These are phyloP conservation scores for Coregonus sp. DNA, from an alignment of 2,797 vertebrate genomes.

Conservation along the genomic window DNA sequence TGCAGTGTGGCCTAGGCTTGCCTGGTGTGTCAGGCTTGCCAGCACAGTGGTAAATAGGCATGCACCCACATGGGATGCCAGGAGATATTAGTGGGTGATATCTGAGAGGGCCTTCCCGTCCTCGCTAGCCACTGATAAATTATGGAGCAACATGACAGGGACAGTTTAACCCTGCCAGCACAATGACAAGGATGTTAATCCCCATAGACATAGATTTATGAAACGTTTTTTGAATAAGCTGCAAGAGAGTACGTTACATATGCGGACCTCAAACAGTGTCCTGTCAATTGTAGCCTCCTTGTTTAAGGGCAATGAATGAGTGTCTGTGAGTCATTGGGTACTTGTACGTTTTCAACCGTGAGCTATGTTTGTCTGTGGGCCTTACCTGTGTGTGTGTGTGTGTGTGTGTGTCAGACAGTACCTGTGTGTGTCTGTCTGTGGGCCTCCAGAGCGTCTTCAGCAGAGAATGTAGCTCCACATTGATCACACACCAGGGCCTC, in stretches of 20 bases:
- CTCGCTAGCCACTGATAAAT: conserved; percentile 63
- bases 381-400: conserved; percentile 39
- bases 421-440: conserved; percentile 96
- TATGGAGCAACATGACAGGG: conserved; percentile 71
- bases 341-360: background rate
- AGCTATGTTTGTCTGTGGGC: background rate
- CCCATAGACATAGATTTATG: background rate
- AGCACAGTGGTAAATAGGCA: conserved; percentile 52
- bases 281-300: background rate
- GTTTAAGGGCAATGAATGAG: background rate
- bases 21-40: conserved; percentile 3
- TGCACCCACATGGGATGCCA: conserved; percentile 57
- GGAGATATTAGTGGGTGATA: conserved; percentile 73
- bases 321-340: background rate
- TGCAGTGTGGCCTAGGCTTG: conserved; percentile 15
- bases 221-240: background rate
- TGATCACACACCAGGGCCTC: conserved; percentile 96
- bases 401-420: conserved; percentile 58
- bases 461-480: conserved; percentile 95
- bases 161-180: conserved; percentile 1
- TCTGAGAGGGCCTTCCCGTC: conserved; percentile 69
- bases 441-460: conserved; percentile 92
- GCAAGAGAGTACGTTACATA: background rate
- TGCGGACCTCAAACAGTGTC: background rate
- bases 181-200: background rate